Evolutionary conservation across 2,113 vertebrate species (phyloP).

Genomic region (Microtus montanus): DNA sequence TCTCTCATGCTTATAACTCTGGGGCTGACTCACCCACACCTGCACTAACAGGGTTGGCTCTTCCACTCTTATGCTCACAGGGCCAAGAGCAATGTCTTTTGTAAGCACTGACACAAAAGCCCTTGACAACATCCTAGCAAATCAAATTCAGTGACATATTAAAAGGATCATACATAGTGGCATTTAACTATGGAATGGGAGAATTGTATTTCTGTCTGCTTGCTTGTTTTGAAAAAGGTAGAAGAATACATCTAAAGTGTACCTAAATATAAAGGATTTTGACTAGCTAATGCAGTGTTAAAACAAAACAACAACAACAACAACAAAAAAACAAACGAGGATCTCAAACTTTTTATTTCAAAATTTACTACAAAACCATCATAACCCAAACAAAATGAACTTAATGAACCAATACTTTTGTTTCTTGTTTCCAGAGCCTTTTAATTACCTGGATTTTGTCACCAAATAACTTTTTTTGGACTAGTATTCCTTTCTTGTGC

Average conservation of each 20-base stretch:
- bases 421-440: background rate
- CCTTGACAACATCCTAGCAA: background rate
- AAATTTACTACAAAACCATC: background rate
- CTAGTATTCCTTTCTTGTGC: background rate
- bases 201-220: background rate
- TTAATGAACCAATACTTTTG: background rate
- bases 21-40: background rate
- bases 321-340: background rate
- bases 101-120: background rate
- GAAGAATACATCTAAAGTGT: background rate
- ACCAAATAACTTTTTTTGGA: background rate
- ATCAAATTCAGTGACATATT: background rate
- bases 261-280: background rate
- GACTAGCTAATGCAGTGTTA: background rate
- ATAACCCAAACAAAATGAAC: background rate
- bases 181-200: background rate
- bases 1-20: too few relatives aligned
- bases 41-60: background rate
- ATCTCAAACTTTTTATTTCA: background rate
- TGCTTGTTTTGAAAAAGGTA: background rate
- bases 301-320: background rate
- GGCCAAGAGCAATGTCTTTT: background rate
- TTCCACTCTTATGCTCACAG: background rate
- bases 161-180: background rate
- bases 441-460: background rate